These are phyloP conservation scores for Sinelater perroti DNA, from an alignment of 2,888 invertebrate genomes.

Conservation along the genomic window DNA sequence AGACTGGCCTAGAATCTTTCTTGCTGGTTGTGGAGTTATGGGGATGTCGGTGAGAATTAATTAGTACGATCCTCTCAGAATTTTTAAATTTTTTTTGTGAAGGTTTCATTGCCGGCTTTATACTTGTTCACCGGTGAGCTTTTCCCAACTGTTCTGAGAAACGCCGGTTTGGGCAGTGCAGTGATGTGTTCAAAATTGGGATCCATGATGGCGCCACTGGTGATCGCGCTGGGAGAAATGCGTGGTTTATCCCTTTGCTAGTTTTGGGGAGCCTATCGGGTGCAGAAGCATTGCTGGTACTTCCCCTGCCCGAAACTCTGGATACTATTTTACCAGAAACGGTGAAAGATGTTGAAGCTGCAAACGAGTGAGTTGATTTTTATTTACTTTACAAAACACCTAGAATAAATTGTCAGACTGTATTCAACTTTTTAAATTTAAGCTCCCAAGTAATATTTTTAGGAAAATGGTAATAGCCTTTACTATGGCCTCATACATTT, in stretches of 20 bases:
- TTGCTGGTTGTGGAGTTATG: conserved; percentile 71
- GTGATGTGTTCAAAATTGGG: conserved; percentile 80
- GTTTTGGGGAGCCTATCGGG: conserved; percentile 51
- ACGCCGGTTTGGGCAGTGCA: conserved; percentile 77
- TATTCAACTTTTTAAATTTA: no score
- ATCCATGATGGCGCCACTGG: conserved; percentile 69
- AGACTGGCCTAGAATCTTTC: conserved; percentile 67
- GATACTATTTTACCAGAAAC: conserved; percentile 63
- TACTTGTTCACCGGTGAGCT: conserved; percentile 81
- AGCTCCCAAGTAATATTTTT: no score
- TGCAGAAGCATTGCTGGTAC: conserved; percentile 51
- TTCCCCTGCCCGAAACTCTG: conserved; percentile 58
- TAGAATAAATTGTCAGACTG: no score
- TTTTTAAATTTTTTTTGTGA: conserved; percentile 43
- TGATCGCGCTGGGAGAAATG: conserved; percentile 50
- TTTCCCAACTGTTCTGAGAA: conserved; percentile 80
- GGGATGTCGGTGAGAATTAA: conserved; percentile 69
- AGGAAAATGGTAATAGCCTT: no score
- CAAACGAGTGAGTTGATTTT: conserved; percentile 33
- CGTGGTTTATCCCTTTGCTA: conserved; percentile 51
- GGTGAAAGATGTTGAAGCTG: conserved; percentile 62
- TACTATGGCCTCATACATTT: no score
- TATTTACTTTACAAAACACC: no score
- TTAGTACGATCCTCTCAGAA: not conserved
- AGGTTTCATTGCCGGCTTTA: conserved; percentile 67